Conservation (phyloP, 2,888 invertebrate species). For the Amaurobius ferox region DNA sequence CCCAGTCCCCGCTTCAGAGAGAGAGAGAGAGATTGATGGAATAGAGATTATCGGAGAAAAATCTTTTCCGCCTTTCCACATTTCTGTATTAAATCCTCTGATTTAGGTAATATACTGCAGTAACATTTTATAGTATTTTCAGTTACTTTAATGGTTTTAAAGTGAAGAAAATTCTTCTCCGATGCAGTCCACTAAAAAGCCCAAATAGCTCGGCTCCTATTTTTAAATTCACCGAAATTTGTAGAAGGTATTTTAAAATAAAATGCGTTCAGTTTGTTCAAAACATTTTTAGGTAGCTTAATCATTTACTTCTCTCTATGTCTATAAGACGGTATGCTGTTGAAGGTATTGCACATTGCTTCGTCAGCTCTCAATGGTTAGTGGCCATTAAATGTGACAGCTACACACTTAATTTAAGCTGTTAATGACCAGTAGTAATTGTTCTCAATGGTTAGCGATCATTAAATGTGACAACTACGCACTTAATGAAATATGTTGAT, state of each 20-base stretch:
- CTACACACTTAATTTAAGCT: too few species aligned
- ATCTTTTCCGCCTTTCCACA: conserved; percentile 8
- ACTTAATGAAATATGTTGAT: too few species aligned
- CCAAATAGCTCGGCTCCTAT: not conserved
- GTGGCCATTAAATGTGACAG: too few species aligned
- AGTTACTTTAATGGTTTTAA: conserved; percentile 6
- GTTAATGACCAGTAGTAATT: too few species aligned
- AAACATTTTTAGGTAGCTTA: too few species aligned
- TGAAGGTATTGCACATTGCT: too few species aligned
- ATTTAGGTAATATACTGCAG: conserved; percentile 14
- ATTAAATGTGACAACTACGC: too few species aligned
- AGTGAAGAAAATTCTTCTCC: not conserved
- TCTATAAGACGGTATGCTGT: too few species aligned
- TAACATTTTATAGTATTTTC: conserved; percentile 9
- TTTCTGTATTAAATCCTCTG: conserved; percentile 12
- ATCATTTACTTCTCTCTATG: too few species aligned
- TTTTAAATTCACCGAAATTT: not conserved
- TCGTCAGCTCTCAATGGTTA: too few species aligned
- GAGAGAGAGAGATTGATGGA: conserved; percentile 8
- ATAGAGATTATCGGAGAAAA: not conserved
- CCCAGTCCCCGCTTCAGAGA: not conserved
- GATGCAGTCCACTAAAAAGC: not conserved
- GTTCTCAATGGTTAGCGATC: too few species aligned
- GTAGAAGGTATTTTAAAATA: not conserved
- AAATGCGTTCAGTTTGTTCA: too few species aligned